Conservation (phyloP, 2,888 invertebrate species). For the Tetragonula carbonaria region DNA sequence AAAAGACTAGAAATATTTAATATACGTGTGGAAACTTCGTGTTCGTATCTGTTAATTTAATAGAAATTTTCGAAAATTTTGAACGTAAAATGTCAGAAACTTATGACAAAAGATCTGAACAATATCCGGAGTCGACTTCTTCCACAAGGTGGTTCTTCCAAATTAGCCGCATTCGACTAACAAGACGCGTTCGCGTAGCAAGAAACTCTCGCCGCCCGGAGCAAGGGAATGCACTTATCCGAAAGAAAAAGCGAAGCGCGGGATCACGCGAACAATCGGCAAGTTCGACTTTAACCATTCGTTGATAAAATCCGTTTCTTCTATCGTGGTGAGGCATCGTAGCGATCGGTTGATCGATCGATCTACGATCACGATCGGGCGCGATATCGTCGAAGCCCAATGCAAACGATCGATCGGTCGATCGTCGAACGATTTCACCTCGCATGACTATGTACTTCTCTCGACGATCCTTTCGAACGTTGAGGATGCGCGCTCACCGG, state of each 20-base stretch:
- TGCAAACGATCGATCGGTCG: conserved; percentile 60
- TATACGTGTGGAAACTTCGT: not conserved
- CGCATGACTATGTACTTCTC: conserved; percentile 67
- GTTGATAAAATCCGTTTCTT: conserved; percentile 62
- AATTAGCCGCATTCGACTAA: conserved; percentile 10
- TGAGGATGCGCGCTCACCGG: conserved; percentile 23
- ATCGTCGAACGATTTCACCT: conserved; percentile 69
- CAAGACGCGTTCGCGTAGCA: conserved; percentile 17
- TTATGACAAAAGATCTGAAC: not conserved
- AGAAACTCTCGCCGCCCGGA: conserved; percentile 19
- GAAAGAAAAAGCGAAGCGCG: conserved; percentile 12
- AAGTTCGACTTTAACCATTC: conserved; percentile 44
- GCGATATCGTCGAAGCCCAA: conserved; percentile 47
- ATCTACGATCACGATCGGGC: conserved; percentile 60
- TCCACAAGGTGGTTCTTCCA: conserved; percentile 7
- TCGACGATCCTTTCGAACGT: conserved; percentile 39
- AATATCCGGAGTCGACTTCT: not conserved
- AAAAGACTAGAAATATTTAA: not conserved
- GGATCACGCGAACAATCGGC: conserved; percentile 62
- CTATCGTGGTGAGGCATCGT: conserved; percentile 46
- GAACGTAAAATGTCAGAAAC: not conserved
- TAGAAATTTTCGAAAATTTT: not conserved
- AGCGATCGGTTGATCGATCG: conserved; percentile 62
- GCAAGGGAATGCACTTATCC: conserved; percentile 28
- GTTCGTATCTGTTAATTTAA: not conserved